These are phyloP conservation scores for Trissoscelio sp. DNA, from an alignment of 2,888 invertebrate species.

Conservation along the genomic window DNA sequence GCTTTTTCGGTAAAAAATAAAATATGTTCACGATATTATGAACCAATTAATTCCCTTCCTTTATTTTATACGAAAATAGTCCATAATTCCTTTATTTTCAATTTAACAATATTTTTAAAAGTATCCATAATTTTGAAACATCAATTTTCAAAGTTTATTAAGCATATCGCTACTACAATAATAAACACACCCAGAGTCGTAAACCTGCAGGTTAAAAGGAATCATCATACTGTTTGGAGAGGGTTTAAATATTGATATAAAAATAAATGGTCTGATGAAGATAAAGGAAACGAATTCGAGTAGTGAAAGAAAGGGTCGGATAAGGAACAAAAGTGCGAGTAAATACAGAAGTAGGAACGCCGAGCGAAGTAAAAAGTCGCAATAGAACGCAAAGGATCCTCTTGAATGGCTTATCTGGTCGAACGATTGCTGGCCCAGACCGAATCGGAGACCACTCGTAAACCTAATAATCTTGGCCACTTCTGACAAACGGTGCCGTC, in stretches of 20 bases:
- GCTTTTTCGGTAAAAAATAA: too few species aligned
- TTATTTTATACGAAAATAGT: too few species aligned
- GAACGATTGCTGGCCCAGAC: slow-evolving; percentile 75
- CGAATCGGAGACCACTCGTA: slow-evolving; percentile 79
- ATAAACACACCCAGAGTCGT: neutral
- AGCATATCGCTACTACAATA: neutral
- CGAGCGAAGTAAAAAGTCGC: slow-evolving; percentile 57
- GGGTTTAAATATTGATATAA: slow-evolving; percentile 23
- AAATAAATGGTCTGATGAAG: slow-evolving; percentile 53
- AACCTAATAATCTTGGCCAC: slow-evolving; percentile 81
- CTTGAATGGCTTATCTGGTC: slow-evolving; percentile 76
- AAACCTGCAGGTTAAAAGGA: neutral
- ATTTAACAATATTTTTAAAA: neutral
- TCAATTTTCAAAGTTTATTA: neutral
- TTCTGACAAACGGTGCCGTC: slow-evolving; percentile 82
- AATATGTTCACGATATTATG: too few species aligned
- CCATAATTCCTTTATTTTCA: too few species aligned
- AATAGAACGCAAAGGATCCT: slow-evolving; percentile 71
- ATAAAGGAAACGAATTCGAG: slow-evolving; percentile 39
- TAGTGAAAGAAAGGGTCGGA: slow-evolving; percentile 31
- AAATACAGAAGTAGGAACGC: slow-evolving; percentile 44
- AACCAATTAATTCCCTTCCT: too few species aligned
- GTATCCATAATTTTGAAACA: neutral
- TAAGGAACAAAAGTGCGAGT: slow-evolving; percentile 51
- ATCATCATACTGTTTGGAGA: slow-evolving; percentile 11